Evolutionary conservation across 2,113 vertebrate genomes (phyloP).

Genomic region (Coreoperca whiteheadi): DNA sequence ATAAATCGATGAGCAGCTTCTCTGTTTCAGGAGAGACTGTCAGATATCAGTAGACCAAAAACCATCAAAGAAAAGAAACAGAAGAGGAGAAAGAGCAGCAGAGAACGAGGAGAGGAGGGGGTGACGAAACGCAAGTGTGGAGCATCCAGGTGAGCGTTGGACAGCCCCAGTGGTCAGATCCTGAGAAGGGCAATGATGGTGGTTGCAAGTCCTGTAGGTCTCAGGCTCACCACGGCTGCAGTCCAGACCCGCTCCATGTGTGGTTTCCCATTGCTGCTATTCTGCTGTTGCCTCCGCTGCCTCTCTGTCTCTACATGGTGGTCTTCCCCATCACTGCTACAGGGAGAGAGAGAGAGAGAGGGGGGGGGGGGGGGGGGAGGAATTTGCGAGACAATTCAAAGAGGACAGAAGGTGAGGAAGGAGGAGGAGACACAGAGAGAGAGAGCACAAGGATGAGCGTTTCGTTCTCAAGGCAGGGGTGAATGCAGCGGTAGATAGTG

Average conservation of each 20-base stretch:
- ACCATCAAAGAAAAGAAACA: constrained; percentile 67
- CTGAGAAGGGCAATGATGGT: constrained; percentile 76
- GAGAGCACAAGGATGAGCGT: constrained; percentile 60
- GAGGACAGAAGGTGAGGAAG: constrained; percentile 61
- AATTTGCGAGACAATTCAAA: constrained; percentile 61
- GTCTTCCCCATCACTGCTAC: constrained; percentile 89
- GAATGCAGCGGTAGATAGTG: constrained; percentile 68
- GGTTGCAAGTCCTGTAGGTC: constrained; percentile 66
- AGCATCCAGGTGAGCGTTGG: constrained; percentile 80
- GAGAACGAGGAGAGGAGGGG: constrained; percentile 57
- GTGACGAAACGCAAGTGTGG: constrained; percentile 61
- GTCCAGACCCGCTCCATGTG: constrained; percentile 93
- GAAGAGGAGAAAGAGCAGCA: constrained; percentile 61
- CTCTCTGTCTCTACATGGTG: constrained; percentile 93
- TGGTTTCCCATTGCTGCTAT: constrained; percentile 89
- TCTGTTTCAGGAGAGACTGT: constrained; percentile 54
- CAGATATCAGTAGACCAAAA: constrained; percentile 58
- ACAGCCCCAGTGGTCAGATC: constrained; percentile 80
- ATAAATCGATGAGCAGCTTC: constrained; percentile 54
- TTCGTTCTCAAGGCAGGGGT: constrained; percentile 68
- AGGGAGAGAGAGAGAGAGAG: constrained; percentile 60
- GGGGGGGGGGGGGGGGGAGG: constrained; percentile 25
- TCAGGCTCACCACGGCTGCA: constrained; percentile 93
- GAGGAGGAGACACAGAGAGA: constrained; percentile 52
- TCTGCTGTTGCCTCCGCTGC: constrained; percentile 81